Evolutionary conservation across 64 coral and sea anemone species (phyloP).

Genomic region (Stichodactyla mertensii): DNA sequence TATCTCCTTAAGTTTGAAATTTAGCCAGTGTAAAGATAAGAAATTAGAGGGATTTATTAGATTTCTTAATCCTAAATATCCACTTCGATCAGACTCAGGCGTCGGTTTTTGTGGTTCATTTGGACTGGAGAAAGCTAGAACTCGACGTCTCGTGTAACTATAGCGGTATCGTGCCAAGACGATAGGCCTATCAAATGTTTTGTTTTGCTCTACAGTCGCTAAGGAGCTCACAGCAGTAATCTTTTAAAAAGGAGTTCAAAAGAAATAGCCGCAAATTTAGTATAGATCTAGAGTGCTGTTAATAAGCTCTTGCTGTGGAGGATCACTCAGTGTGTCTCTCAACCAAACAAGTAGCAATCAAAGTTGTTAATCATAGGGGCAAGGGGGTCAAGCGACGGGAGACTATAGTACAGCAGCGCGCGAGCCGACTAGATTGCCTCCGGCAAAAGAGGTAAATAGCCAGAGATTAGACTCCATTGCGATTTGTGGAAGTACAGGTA

Average conservation of each 20-base stretch:
- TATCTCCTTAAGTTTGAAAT: background rate
- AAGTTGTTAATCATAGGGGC: conserved; percentile 21
- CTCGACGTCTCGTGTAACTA: background rate
- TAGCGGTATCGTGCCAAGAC: background rate
- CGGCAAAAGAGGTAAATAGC: conserved; percentile 14
- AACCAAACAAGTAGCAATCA: conserved; percentile 25
- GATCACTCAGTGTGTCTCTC: conserved; percentile 16
- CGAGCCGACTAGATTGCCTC: conserved; percentile 19
- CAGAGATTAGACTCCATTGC: conserved; percentile 1
- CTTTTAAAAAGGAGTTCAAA: conserved; percentile 23
- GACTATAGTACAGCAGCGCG: background rate
- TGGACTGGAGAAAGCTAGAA: background rate
- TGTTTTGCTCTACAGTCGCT: background rate
- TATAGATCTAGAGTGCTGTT: conserved; percentile 6
- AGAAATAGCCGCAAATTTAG: conserved; percentile 29
- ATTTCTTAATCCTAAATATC: background rate
- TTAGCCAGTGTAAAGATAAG: background rate
- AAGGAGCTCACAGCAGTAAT: conserved; percentile 13
- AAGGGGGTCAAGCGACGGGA: conserved; percentile 9
- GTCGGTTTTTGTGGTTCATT: background rate
- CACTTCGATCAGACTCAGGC: background rate
- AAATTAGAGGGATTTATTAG: background rate
- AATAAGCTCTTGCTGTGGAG: conserved; percentile 10
- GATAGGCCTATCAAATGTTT: conserved; percentile 5
- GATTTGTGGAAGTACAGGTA: background rate